These are phyloP conservation scores for Nyctibius bracteatus DNA, from an alignment of 2,113 vertebrate genomes.

Conservation along the genomic window DNA sequence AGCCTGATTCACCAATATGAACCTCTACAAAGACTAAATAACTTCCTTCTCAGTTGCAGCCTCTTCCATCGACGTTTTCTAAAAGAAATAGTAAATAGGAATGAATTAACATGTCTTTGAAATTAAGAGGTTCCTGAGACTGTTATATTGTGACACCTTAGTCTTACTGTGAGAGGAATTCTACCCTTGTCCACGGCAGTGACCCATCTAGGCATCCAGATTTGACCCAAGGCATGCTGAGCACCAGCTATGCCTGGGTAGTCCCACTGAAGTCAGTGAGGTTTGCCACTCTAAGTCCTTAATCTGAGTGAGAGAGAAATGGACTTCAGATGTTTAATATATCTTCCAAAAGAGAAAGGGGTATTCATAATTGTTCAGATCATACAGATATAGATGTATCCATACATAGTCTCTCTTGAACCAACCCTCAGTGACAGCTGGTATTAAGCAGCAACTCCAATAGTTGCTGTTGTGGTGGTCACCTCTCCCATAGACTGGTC, in stretches of 20 bases:
- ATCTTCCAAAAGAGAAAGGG: neutral
- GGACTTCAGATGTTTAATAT: neutral
- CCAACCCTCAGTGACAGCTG: neutral
- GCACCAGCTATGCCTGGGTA: neutral
- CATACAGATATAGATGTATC: neutral
- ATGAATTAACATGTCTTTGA: neutral
- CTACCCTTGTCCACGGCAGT: neutral
- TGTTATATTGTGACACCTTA: neutral
- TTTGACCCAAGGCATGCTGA: neutral
- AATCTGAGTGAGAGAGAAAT: neutral
- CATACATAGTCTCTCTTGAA: neutral
- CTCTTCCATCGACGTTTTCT: neutral
- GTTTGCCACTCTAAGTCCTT: neutral
- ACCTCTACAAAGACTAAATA: neutral
- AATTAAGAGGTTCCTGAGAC: neutral
- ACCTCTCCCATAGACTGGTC: neutral
- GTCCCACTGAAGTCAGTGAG: neutral
- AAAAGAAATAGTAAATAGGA: neutral
- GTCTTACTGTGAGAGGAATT: neutral
- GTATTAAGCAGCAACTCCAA: neutral
- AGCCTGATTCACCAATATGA: neutral
- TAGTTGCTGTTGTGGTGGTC: neutral
- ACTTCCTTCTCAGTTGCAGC: neutral
- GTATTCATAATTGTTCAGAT: neutral
- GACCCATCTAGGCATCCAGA: neutral